These are phyloP conservation scores for Danaus chrysippus DNA, from an alignment of 2,888 invertebrate genomes.

Conservation along the genomic window DNA sequence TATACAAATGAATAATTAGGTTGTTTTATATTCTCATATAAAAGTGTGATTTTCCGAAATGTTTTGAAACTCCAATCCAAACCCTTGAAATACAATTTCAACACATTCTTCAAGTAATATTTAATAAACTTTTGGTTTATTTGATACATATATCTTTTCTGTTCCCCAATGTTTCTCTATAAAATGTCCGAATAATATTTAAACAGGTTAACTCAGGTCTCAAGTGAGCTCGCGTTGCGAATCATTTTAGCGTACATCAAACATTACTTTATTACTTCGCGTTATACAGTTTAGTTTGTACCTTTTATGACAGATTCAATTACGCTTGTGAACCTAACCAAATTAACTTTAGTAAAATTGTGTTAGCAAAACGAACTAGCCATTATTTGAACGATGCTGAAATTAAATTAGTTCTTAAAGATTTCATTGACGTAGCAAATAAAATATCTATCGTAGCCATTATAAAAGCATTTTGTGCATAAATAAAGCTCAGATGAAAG, in stretches of 20 bases:
- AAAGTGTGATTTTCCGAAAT: constrained; percentile 18
- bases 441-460: constrained; percentile 1
- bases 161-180: constrained; percentile 39
- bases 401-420: background rate
- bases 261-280: constrained; percentile 18
- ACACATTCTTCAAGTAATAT: constrained; percentile 37
- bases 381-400: background rate
- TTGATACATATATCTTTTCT: constrained; percentile 38
- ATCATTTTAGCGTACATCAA: constrained; percentile 24
- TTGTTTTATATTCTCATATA: background rate
- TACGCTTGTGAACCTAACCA: background rate
- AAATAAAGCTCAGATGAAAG: constrained; percentile 9
- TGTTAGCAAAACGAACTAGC: background rate
- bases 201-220: constrained; percentile 29
- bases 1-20: too few relatives aligned
- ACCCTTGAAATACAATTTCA: constrained; percentile 45
- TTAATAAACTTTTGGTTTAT: constrained; percentile 48
- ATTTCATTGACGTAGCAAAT: background rate
- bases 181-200: constrained; percentile 43
- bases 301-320: constrained; percentile 7
- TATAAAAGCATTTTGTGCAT: constrained; percentile 6
- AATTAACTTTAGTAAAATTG: background rate
- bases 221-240: constrained; percentile 23
- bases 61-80: constrained; percentile 32
- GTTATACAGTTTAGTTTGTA: constrained; percentile 11